phyloP scores from a whole-genome alignment of 2,113 vertebrate species.

The Percopsis transmontana region DNA sequence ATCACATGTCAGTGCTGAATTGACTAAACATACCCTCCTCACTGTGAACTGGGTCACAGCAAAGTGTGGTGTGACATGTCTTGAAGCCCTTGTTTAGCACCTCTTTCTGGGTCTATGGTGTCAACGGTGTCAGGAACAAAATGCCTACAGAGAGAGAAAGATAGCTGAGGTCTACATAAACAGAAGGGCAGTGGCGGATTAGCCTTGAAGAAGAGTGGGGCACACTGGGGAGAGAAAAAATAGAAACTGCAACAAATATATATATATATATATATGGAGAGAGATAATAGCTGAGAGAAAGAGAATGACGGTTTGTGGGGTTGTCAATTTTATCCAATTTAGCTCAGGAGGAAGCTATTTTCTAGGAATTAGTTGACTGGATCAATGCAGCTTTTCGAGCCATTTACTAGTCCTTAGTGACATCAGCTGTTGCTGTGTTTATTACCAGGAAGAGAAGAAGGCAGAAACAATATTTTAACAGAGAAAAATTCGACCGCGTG shows the following conservation, averaged over 20 bases:
- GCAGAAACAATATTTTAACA: constrained; percentile 31
- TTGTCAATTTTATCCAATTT: constrained; percentile 48
- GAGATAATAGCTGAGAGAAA: neutral
- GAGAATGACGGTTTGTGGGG: constrained; percentile 7
- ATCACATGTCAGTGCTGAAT: neutral
- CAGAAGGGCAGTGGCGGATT: constrained; percentile 31
- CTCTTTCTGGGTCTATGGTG: constrained; percentile 86
- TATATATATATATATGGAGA: no score
- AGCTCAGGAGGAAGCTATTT: constrained; percentile 52
- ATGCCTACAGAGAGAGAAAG: constrained; percentile 58
- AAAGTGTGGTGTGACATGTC: constrained; percentile 91
- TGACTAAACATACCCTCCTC: constrained; percentile 17
- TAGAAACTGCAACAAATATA: constrained; percentile 23
- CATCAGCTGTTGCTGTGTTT: constrained; percentile 48
- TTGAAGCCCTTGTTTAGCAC: constrained; percentile 92
- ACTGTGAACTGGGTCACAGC: constrained; percentile 77
- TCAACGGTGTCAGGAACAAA: constrained; percentile 86
- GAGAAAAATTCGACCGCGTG: constrained; percentile 36
- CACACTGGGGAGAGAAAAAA: constrained; percentile 33
- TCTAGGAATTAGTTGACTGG: constrained; percentile 44
- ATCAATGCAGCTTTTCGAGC: constrained; percentile 51
- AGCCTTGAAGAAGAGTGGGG: constrained; percentile 36
- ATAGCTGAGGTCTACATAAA: constrained; percentile 49
- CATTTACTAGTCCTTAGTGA: constrained; percentile 41
- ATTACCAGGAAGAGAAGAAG: constrained; percentile 4